These are phyloP conservation scores for Camptogramma bilineatum DNA, from an alignment of 2,888 invertebrate species.

Conservation along the genomic window DNA sequence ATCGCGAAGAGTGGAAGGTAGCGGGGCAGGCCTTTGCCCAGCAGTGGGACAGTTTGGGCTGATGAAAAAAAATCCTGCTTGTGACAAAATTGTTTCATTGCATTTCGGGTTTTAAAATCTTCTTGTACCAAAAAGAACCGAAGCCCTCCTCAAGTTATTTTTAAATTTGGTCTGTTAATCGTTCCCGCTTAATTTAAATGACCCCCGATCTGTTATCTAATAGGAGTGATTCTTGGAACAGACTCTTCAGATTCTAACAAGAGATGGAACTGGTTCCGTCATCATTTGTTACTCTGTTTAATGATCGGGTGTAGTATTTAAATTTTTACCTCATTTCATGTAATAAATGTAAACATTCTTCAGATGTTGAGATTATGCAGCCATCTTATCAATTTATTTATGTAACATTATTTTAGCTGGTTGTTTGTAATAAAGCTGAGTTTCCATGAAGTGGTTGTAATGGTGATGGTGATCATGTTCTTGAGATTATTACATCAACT, in stretches of 20 bases:
- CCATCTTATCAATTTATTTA: constrained; percentile 21
- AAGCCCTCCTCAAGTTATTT: neutral
- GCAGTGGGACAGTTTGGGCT: no score
- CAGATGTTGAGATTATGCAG: constrained; percentile 35
- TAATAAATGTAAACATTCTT: constrained; percentile 44
- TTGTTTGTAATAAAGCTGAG: neutral
- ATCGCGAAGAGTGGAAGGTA: no score
- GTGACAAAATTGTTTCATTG: no score
- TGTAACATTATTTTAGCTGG: constrained; percentile 2
- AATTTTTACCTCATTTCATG: constrained; percentile 47
- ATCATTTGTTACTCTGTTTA: constrained; percentile 69
- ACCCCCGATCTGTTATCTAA: constrained; percentile 77
- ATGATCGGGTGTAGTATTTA: constrained; percentile 62
- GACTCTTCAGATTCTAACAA: constrained; percentile 64
- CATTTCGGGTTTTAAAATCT: no score
- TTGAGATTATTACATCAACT: neutral
- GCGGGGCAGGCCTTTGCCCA: no score
- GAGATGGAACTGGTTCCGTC: constrained; percentile 61
- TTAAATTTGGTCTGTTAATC: constrained; percentile 54
- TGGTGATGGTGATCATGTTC: neutral
- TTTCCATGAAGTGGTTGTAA: neutral
- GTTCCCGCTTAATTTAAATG: constrained; percentile 71
- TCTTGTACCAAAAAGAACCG: neutral
- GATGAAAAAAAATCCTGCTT: no score
- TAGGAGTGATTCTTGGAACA: constrained; percentile 74